These are phyloP conservation scores for Pantelozetes paolii DNA, from an alignment of 2,888 invertebrate genomes.

Conservation along the genomic window DNA sequence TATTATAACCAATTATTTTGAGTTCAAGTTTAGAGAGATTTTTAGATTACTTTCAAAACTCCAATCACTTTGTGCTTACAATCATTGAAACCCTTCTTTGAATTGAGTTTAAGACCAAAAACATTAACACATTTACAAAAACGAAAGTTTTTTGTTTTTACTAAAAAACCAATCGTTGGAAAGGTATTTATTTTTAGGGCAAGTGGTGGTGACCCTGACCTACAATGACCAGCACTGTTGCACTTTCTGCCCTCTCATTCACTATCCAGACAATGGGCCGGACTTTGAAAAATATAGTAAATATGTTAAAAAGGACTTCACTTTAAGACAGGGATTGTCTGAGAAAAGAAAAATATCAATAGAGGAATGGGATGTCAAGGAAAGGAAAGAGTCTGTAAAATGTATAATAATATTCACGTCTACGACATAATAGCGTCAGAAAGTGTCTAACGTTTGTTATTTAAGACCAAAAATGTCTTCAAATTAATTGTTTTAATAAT, in stretches of 20 bases:
- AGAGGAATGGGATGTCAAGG: neutral
- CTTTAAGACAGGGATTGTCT: no score
- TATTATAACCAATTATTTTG: neutral
- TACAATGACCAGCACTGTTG: constrained; percentile 12
- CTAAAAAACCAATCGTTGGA: neutral
- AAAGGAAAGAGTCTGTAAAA: no score
- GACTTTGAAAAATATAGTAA: neutral
- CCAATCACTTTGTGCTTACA: neutral
- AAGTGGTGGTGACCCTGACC: constrained; percentile 24
- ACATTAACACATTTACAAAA: constrained; percentile 11
- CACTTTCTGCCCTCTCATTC: constrained; percentile 14
- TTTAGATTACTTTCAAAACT: neutral
- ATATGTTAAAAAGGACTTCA: neutral
- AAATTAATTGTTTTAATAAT: neutral
- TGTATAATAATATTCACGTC: no score
- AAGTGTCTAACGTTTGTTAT: no score
- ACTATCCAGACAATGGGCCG: constrained; percentile 2
- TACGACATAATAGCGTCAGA: no score
- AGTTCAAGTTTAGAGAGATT: neutral
- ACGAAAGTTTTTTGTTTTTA: neutral
- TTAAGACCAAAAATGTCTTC: neutral
- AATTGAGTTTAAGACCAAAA: neutral
- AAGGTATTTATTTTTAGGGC: constrained; percentile 24
- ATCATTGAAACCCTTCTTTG: neutral
- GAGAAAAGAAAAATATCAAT: neutral